Evolutionary conservation across 2,113 vertebrate species (phyloP).

Genomic region (Neomonachus schauinslandi): DNA sequence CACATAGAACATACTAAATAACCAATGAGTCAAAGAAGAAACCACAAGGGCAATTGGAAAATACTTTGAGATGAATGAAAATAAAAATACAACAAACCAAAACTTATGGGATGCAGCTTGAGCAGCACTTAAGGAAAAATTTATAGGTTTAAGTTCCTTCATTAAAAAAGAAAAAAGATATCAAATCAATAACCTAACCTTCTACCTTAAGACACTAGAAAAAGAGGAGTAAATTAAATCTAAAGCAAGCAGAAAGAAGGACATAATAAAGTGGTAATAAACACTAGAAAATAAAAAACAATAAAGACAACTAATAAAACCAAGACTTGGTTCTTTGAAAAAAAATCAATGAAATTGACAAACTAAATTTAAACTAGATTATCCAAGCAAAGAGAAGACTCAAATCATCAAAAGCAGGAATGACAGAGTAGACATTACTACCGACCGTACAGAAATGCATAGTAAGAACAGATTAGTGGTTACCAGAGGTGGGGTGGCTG

Average conservation of each 20-base stretch:
- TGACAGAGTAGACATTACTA: not conserved
- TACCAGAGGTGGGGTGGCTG: not conserved
- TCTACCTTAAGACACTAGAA: not conserved
- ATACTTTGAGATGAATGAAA: conserved; percentile 1
- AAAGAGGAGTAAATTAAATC: not conserved
- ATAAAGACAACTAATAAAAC: not conserved
- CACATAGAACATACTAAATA: not conserved
- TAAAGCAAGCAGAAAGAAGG: not conserved
- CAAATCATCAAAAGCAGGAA: not conserved
- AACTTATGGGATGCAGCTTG: not conserved
- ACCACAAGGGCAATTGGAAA: not conserved
- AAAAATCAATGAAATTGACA: not conserved
- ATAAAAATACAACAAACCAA: conserved; percentile 1
- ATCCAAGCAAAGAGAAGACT: not conserved
- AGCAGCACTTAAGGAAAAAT: not conserved
- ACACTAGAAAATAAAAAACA: not conserved
- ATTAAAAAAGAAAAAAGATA: not conserved
- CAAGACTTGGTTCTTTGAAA: not conserved
- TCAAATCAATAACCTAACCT: not conserved
- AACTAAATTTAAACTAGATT: not conserved
- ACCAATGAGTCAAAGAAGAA: conserved; percentile 7
- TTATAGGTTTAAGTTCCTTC: not conserved
- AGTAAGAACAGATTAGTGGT: not conserved
- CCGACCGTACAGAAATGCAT: not conserved
- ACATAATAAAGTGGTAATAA: not conserved